Conservation (phyloP, 2,113 vertebrate genomes). For the Chionodraco myersi region DNA sequence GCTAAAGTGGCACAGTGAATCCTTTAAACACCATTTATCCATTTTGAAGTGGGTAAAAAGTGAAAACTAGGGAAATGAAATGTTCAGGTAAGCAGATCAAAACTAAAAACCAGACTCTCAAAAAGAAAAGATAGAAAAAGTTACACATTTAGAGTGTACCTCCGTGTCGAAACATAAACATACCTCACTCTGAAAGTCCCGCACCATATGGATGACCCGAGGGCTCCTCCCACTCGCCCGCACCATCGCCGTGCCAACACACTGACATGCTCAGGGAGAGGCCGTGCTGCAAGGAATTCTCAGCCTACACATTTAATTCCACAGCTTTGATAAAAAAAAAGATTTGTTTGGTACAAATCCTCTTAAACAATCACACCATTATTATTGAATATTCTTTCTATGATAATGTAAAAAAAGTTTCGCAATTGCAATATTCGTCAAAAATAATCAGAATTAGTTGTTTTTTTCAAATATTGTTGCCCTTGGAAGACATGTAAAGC, state of each 20-base stretch:
- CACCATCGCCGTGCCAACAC: constrained; percentile 32
- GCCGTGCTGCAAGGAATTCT: background rate
- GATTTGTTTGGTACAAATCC: no score
- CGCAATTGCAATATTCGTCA: no score
- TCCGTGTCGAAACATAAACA: background rate
- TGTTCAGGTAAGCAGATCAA: background rate
- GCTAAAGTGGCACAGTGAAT: background rate
- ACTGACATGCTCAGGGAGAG: constrained; percentile 20
- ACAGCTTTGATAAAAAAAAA: no score
- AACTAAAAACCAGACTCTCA: background rate
- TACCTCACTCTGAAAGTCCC: background rate
- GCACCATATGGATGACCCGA: constrained; percentile 50
- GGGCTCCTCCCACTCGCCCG: constrained; percentile 34
- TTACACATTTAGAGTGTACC: background rate
- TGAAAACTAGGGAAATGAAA: background rate
- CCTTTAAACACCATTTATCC: background rate
- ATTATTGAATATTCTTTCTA: no score
- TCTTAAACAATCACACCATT: no score
- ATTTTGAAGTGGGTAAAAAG: background rate
- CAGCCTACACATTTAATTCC: no score
- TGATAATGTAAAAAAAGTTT: no score
- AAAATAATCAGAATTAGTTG: no score
- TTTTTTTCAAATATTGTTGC: no score
- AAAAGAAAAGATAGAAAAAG: background rate
- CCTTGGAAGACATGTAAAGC: background rate